Percentiles rank a stretch among this genome's conserved stretches.
Evolutionary conservation across 1,140 invertebrate genomes (phyloP).

Genomic region (Meloidogyne chitwoodi): DNA sequence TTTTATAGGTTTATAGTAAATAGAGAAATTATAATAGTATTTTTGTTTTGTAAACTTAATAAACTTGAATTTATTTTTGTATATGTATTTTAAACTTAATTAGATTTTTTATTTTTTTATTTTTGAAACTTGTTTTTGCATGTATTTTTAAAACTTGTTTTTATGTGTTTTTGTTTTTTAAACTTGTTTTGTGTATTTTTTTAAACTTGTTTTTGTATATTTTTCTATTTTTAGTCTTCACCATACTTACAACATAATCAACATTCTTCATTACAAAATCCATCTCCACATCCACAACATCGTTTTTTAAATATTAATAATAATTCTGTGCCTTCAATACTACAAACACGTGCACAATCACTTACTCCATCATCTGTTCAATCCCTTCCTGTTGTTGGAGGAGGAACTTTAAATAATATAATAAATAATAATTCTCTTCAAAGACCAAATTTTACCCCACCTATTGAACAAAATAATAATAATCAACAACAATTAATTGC

Average conservation of each 20-base stretch:
- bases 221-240: background rate
- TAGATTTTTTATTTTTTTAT: no score
- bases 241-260: background rate
- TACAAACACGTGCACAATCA: background rate
- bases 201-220: no score
- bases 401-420: background rate
- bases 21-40: no score
- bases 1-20: no score
- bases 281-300: background rate
- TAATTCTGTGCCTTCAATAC: background rate
- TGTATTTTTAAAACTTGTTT: no score
- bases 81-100: no score
- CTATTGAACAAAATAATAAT: conserved; percentile 2
- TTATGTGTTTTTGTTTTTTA: no score
- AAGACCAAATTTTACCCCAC: background rate
- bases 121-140: no score
- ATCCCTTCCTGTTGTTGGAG: background rate
- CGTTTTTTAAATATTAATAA: background rate
- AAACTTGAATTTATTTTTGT: no score
- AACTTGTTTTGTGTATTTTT: no score
- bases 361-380: conserved; percentile 16
- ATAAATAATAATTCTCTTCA: background rate
- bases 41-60: no score
- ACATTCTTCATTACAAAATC: background rate
- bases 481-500: background rate